Evolutionary conservation across 2,797 vertebrate species (phyloP), one percentile per base, ranked within the genome.

Genomic region (Knipowitschia caucasica): DNA sequence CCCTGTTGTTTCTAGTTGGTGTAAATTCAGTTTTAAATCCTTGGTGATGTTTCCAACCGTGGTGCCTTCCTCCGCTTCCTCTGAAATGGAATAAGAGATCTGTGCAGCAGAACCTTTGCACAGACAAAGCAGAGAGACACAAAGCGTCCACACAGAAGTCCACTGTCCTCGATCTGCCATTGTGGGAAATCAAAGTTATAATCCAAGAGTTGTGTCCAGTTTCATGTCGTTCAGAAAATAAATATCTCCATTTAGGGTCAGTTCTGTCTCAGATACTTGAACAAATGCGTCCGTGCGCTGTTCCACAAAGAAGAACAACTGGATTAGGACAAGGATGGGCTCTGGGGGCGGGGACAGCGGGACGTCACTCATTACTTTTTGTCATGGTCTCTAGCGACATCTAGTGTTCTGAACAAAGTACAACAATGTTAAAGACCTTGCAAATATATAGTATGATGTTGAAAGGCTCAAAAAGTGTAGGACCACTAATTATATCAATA

Each of bases 21-120:
- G 80, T 3, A 78, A 57, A 50, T 62, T 84, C 7, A 91, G 67
- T 36, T 85, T 84, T 62, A 91, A 73, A 79, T 91, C 87, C 67
- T 85, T 89, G 0, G 81, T 85, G 8, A 91, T 59, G 62, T 89
- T 89, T 39, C 87, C 88, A n/a, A 89, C 83, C 6, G 50, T 44
- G 0, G 84, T 83, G 25, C 86, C 87, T 64, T 71, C 68, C 56
- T 81, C 70, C 53, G 61, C 75, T 68, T 91, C 89, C 70, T 91
- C 89, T 6, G 74, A 78, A 50, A 89, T 50, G 5, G 78, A 70
- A 24, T 88, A 90, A 11, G 81, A 77, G 36, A 85, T 87, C 83
- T 91, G 92, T 44, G 87, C 90, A 40, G 64, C 84, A 17, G 83
- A 89, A 53, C 78, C 71, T 61, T 81, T 83, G 60, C 80, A 75